Percentiles rank a stretch among this genome's conserved stretches.
Conservation (phyloP, 53 echinoderm and acorn worm species). For the Patiria pectinifera region DNA sequence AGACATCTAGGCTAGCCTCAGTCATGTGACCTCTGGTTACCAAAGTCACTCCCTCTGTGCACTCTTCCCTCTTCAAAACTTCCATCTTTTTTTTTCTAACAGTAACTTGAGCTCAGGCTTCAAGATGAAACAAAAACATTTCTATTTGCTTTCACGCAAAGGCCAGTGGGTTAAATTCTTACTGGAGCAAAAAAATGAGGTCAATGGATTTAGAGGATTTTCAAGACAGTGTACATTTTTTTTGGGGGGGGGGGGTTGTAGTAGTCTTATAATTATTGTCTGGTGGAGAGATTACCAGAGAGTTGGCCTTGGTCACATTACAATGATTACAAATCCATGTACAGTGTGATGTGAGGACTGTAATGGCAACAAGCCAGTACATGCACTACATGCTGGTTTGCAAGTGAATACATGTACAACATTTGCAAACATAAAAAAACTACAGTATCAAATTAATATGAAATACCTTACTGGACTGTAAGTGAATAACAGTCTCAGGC, state of each 20-base stretch:
- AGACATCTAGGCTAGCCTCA: not conserved
- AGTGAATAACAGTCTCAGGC: too few species aligned
- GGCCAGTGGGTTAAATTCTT: not conserved
- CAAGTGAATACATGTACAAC: too few species aligned
- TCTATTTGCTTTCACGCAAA: not conserved
- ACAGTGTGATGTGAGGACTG: too few species aligned
- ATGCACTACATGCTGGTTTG: too few species aligned
- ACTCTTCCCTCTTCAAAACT: not conserved
- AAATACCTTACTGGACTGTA: too few species aligned
- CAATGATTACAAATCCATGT: not conserved
- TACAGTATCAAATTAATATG: too few species aligned
- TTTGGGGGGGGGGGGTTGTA: not conserved
- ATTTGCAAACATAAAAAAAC: too few species aligned
- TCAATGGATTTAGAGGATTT: slow-evolving; percentile 4
- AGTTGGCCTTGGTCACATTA: not conserved
- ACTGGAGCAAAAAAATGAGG: not conserved
- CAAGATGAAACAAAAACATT: not conserved
- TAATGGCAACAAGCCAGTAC: too few species aligned
- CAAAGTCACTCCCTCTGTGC: not conserved
- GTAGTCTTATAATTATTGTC: not conserved
- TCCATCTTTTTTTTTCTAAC: not conserved
- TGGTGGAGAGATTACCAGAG: not conserved
- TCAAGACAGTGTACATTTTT: not conserved
- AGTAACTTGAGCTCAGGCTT: not conserved
- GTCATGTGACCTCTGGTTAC: not conserved